A percentile compares a stretch with the other conserved stretches of the same genome.
phyloP scores from a whole-genome alignment of 2,113 vertebrate species.

The Grantiella picta region DNA sequence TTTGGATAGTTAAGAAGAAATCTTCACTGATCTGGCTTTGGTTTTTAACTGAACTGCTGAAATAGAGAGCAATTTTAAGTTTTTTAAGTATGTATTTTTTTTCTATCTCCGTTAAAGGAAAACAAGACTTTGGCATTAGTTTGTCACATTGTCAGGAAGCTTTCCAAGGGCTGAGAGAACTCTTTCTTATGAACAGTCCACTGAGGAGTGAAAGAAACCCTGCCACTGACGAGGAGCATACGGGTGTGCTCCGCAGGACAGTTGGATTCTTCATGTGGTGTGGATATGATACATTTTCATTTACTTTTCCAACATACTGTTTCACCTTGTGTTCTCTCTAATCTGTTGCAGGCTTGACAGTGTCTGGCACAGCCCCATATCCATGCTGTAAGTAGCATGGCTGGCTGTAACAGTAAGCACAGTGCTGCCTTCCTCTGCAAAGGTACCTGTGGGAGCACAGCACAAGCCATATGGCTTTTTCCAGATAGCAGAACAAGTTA shows the following conservation, averaged over 20 bases:
- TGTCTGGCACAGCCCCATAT: background rate
- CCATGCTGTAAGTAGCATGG: background rate
- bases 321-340: background rate
- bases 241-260: accelerated
- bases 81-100: background rate
- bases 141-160: background rate
- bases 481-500: background rate
- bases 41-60: background rate
- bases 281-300: background rate
- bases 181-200: background rate
- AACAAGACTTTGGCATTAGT: background rate
- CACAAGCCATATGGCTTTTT: background rate
- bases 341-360: background rate
- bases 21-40: background rate
- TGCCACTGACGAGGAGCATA: background rate
- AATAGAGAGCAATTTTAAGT: background rate
- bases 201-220: background rate
- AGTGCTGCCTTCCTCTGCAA: background rate
- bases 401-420: background rate
- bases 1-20: background rate
- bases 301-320: background rate
- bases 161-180: background rate
- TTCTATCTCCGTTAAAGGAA: background rate
- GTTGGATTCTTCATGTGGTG: background rate
- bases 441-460: background rate